Evolutionary conservation across 2,113 vertebrate species (phyloP).

Genomic region (Stomatorhinus ivindoensis): DNA sequence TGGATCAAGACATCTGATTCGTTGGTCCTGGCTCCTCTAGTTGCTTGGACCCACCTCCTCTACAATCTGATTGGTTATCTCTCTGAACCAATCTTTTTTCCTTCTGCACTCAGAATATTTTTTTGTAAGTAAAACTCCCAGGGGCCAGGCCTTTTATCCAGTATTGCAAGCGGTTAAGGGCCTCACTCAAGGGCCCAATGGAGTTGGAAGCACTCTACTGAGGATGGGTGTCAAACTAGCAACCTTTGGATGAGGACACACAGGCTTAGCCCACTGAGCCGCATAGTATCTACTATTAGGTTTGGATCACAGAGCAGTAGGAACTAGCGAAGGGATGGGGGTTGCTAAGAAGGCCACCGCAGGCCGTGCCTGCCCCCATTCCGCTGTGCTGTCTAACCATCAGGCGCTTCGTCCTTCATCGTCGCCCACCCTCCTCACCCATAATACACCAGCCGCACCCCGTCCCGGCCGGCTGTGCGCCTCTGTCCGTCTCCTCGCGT

Average conservation of each 20-base stretch:
- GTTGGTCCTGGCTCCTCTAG: no score
- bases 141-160: no score
- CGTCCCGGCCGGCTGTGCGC: not conserved
- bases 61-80: not conserved
- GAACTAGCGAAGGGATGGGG: not conserved
- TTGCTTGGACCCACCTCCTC: not conserved
- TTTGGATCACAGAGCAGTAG: not conserved
- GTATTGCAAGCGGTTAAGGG: no score
- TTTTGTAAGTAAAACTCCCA: no score
- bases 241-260: not conserved
- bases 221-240: not conserved
- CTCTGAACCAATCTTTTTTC: no score
- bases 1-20: not conserved
- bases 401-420: not conserved
- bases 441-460: not conserved
- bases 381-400: not conserved
- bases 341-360: not conserved
- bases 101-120: no score
- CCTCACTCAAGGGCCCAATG: not conserved
- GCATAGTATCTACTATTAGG: not conserved
- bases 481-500: not conserved
- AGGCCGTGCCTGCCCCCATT: not conserved
- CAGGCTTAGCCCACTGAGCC: not conserved
- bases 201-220: not conserved
- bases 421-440: not conserved